Evolutionary conservation across 2,113 vertebrate species (phyloP).

Genomic region (Lichenostomus cassidix): DNA sequence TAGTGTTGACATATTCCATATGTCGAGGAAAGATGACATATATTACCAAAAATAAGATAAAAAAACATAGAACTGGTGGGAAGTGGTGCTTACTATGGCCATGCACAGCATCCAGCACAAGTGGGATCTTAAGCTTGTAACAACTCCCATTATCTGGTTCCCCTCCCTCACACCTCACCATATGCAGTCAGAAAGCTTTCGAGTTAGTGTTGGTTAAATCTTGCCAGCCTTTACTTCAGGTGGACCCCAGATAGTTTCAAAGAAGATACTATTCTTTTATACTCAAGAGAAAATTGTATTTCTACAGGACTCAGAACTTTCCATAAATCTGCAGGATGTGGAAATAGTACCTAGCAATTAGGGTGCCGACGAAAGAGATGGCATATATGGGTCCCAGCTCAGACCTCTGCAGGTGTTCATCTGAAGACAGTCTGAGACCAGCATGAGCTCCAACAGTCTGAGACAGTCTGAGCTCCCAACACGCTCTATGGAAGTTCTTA

Average conservation of each 20-base stretch:
- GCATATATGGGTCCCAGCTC: neutral
- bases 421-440: neutral
- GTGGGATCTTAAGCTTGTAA: neutral
- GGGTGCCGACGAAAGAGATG: fast-evolving
- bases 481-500: neutral
- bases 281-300: neutral
- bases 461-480: neutral
- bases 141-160: neutral
- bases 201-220: neutral
- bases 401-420: neutral
- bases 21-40: neutral
- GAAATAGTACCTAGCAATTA: neutral
- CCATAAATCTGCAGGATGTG: neutral
- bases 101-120: neutral
- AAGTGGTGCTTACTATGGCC: neutral
- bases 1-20: neutral
- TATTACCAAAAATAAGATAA: neutral
- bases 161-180: neutral
- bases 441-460: too few relatives aligned
- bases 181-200: neutral
- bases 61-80: neutral
- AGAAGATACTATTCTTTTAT: neutral
- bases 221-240: neutral
- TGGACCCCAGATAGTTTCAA: neutral
- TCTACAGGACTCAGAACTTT: neutral